phyloP scores from a whole-genome alignment of 92 coral and sea anemone genomes.

The Pocillopora grandis region DNA sequence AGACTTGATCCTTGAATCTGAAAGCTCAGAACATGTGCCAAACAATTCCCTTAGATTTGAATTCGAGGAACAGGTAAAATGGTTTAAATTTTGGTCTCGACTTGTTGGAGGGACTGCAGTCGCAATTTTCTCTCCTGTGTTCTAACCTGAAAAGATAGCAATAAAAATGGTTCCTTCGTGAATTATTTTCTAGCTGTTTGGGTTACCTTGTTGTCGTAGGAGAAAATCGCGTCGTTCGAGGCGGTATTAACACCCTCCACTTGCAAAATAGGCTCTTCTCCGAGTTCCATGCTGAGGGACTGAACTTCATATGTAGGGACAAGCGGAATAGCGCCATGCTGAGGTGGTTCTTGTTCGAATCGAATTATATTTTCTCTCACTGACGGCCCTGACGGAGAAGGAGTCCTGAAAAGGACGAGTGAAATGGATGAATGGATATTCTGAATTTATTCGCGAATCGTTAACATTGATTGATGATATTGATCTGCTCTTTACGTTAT shows the following conservation, averaged over 20 bases:
- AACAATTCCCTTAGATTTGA: no score
- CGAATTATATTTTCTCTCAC: background rate
- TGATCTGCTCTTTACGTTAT: no score
- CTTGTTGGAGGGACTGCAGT: no score
- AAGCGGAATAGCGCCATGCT: conserved; percentile 4
- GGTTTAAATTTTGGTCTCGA: no score
- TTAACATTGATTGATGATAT: background rate
- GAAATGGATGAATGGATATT: background rate
- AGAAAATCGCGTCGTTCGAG: conserved; percentile 8
- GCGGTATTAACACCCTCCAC: conserved; percentile 21
- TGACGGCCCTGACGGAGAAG: conserved; percentile 13
- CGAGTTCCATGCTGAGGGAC: conserved; percentile 21
- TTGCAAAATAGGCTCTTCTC: background rate
- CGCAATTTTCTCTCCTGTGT: no score
- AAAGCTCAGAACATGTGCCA: no score
- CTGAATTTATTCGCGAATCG: background rate
- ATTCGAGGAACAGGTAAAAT: no score
- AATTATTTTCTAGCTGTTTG: background rate
- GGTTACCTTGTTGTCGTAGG: conserved; percentile 18
- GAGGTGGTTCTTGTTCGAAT: conserved; percentile 4
- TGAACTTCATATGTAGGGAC: conserved; percentile 22
- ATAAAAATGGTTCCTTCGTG: no score
- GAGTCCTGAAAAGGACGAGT: background rate
- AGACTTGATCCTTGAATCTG: no score
- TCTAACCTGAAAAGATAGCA: no score